These are phyloP conservation scores for Lasiurus borealis DNA, from an alignment of 2,113 vertebrate genomes.

Conservation along the genomic window DNA sequence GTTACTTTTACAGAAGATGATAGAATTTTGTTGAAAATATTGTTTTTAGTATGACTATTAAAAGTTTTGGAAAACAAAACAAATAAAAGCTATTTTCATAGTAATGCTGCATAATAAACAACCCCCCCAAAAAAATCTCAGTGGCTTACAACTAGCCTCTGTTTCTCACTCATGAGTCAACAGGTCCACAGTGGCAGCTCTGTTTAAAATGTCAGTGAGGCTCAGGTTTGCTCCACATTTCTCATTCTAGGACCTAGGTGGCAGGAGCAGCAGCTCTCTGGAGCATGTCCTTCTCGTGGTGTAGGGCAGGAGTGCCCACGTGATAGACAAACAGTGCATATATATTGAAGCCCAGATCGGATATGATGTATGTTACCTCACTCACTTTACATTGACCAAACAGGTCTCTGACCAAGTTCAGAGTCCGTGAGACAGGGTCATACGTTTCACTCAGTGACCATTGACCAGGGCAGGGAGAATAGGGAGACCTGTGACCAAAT, in stretches of 20 bases:
- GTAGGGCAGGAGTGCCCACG: rapidly evolving
- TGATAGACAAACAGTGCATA: background rate
- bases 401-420: background rate
- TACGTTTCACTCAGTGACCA: background rate
- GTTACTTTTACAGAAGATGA: background rate
- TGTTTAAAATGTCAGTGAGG: background rate
- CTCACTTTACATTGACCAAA: background rate
- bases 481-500: background rate
- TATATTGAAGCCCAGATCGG: background rate
- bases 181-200: background rate
- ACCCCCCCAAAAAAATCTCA: background rate
- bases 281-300: background rate
- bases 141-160: background rate
- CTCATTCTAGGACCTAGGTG: background rate
- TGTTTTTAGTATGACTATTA: background rate
- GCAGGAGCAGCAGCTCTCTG: background rate
- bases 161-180: background rate
- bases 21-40: conserved; percentile 19
- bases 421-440: background rate
- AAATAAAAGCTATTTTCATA: background rate
- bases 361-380: background rate
- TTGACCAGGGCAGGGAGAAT: background rate
- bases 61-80: conserved; percentile 3
- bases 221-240: background rate
- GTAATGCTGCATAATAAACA: background rate